Evolutionary conservation across 2,797 vertebrate species (phyloP).

Genomic region (Mormyrops attenuatus): DNA sequence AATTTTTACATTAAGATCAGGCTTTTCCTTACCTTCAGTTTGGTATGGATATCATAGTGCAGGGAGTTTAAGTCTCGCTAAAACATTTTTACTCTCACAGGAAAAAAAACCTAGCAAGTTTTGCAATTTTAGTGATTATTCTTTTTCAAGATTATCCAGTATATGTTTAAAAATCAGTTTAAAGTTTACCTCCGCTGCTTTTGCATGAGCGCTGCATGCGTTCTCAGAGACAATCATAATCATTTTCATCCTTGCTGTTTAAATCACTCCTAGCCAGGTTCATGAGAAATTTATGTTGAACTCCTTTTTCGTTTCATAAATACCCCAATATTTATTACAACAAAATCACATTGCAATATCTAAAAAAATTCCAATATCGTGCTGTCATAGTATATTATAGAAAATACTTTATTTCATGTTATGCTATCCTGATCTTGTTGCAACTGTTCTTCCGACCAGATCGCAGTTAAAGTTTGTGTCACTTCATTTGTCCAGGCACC

Average conservation of each 20-base stretch:
- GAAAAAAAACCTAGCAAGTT: background rate
- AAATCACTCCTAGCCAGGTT: background rate
- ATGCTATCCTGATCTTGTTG: background rate
- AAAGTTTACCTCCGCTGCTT: background rate
- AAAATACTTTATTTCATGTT: background rate
- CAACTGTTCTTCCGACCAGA: background rate
- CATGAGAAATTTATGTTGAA: background rate
- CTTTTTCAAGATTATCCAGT: background rate
- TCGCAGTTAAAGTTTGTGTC: background rate
- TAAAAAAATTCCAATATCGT: background rate
- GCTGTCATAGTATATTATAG: background rate
- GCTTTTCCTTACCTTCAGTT: background rate
- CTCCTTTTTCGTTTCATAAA: background rate
- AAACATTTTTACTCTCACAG: background rate
- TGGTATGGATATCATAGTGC: background rate
- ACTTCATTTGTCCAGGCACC: background rate
- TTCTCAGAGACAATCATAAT: background rate
- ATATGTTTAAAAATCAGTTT: background rate
- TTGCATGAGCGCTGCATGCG: background rate
- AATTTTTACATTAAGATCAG: background rate
- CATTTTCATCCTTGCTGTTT: background rate
- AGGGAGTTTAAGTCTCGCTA: background rate
- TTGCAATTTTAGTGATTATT: background rate
- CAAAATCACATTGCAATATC: background rate
- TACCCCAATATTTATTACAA: background rate